Conservation (phyloP, 2,113 vertebrate genomes). For the Aptenodytes forsteri region DNA sequence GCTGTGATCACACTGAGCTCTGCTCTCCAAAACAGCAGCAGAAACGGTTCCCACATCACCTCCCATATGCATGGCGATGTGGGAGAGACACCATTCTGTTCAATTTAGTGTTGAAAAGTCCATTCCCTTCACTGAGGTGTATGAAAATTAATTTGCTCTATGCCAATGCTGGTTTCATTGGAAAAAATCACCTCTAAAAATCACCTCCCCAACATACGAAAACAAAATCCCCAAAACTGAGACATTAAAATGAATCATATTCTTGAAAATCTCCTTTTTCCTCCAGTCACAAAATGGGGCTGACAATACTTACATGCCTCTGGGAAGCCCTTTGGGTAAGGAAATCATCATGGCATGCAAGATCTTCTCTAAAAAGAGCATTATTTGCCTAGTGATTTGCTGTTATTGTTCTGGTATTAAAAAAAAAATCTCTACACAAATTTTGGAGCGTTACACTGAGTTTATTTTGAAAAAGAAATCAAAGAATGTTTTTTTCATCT, state of each 20-base stretch:
- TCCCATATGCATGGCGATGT: background rate
- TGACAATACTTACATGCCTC: background rate
- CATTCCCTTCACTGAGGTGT: background rate
- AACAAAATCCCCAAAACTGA: background rate
- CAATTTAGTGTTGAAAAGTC: background rate
- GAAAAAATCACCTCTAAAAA: background rate
- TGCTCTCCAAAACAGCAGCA: background rate
- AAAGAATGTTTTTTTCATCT: slow-evolving; percentile 34
- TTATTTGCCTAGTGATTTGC: background rate
- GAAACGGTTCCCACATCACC: background rate
- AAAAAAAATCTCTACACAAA: background rate
- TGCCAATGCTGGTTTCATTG: background rate
- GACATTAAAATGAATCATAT: background rate
- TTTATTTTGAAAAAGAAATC: slow-evolving; percentile 60
- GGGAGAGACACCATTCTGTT: background rate
- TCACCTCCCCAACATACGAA: background rate
- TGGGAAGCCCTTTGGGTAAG: background rate
- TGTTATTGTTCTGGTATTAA: slow-evolving; percentile 3
- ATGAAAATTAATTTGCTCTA: background rate
- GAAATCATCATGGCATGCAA: background rate
- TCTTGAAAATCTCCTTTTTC: slow-evolving; percentile 5
- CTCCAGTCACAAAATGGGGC: background rate
- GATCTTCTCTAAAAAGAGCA: background rate
- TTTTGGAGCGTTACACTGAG: background rate
- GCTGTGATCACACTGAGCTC: background rate